Percentiles rank a stretch among this genome's conserved stretches.
These are phyloP conservation scores for Anoura caudifer DNA, from an alignment of 2,113 vertebrate genomes.

Conservation along the genomic window DNA sequence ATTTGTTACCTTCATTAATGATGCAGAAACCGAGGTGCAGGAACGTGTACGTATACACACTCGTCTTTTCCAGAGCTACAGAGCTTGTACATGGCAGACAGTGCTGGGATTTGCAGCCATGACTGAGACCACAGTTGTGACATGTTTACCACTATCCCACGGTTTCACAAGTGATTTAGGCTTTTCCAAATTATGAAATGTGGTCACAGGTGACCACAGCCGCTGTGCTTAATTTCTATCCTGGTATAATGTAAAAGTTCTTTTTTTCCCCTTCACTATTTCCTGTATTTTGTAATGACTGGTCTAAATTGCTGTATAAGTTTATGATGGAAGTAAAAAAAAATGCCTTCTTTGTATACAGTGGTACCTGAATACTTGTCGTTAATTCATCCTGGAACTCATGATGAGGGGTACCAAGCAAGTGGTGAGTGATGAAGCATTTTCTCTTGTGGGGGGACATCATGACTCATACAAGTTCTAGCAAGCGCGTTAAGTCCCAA, in stretches of 20 bases:
- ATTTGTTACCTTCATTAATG: background rate
- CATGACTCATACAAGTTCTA: no score
- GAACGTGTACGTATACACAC: background rate
- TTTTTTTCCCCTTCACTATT: background rate
- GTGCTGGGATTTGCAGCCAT: background rate
- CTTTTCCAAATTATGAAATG: background rate
- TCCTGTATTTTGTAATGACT: background rate
- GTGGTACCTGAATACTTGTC: no score
- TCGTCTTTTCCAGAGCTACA: background rate
- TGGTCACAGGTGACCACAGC: background rate
- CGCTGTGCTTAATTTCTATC: background rate
- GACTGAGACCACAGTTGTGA: background rate
- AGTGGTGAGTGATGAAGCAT: no score
- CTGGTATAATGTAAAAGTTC: background rate
- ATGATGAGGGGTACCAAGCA: no score
- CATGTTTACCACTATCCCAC: background rate
- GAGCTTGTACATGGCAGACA: background rate
- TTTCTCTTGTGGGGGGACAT: no score
- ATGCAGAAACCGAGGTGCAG: background rate
- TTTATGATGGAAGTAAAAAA: constrained; percentile 50
- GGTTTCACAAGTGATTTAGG: background rate
- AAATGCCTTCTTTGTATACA: background rate
- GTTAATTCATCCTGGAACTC: no score
- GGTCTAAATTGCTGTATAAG: background rate
- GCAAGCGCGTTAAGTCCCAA: no score